A percentile compares a stretch with the other conserved stretches of the same genome.
Evolutionary conservation across 2,888 invertebrate species (phyloP).

Genomic region (Harpagoxenus sublaevis): DNA sequence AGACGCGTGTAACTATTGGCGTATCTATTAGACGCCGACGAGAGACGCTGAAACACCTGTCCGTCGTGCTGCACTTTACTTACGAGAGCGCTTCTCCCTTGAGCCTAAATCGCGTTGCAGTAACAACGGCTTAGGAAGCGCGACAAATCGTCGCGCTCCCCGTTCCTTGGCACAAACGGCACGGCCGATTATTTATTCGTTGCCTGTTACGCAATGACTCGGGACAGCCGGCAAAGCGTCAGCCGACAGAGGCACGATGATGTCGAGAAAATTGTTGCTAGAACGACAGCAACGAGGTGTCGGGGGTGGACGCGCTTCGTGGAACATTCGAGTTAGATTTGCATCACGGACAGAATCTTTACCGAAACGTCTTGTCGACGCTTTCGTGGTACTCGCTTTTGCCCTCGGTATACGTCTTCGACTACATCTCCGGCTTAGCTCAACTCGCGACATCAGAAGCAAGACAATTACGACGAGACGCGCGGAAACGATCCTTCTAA

Average conservation of each 20-base stretch:
- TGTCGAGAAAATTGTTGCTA: conserved; percentile 64
- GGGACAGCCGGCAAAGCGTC: conserved; percentile 53
- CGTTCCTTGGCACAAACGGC: conserved; percentile 65
- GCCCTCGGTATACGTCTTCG: neutral
- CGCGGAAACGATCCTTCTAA: neutral
- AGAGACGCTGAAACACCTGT: conserved; percentile 44
- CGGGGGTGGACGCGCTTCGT: conserved; percentile 42
- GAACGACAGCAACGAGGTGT: conserved; percentile 50
- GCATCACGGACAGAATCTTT: conserved; percentile 8
- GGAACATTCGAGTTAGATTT: conserved; percentile 44
- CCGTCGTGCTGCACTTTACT: neutral
- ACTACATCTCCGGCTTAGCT: conserved; percentile 6
- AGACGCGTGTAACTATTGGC: conserved; percentile 46
- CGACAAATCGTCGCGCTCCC: conserved; percentile 60
- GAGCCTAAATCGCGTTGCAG: conserved; percentile 47
- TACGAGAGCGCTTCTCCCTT: conserved; percentile 17
- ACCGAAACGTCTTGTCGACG: conserved; percentile 40
- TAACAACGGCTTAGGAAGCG: conserved; percentile 31
- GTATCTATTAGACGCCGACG: conserved; percentile 43
- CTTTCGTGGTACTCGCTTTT: conserved; percentile 23
- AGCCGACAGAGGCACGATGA: conserved; percentile 47
- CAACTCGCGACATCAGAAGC: neutral
- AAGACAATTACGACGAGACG: neutral
- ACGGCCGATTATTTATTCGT: conserved; percentile 61
- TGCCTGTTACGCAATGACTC: conserved; percentile 50